Evolutionary conservation across 2,888 invertebrate genomes (phyloP).

Genomic region (Bimastos eiseni): DNA sequence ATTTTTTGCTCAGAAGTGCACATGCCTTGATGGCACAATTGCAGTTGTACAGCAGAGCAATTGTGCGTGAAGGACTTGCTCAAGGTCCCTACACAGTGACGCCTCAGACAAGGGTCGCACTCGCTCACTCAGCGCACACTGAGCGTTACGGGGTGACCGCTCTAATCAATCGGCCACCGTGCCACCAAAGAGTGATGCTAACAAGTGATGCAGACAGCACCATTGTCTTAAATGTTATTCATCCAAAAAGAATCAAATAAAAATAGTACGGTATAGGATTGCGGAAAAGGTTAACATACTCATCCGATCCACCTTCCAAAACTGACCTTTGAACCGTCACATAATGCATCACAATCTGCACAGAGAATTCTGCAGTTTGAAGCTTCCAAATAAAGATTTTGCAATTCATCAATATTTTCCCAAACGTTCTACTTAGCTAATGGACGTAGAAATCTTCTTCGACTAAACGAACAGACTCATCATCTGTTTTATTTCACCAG

Average conservation of each 20-base stretch:
- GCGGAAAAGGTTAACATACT: not conserved
- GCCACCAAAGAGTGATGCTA: too few relatives aligned
- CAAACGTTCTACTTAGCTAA: not conserved
- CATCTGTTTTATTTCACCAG: not conserved
- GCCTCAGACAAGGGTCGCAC: too few relatives aligned
- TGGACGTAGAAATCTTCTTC: not conserved
- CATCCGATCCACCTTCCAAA: not conserved
- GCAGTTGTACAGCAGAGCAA: too few relatives aligned
- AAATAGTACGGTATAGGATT: not conserved
- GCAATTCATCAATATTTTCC: not conserved
- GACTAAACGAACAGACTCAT: not conserved
- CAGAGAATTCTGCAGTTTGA: not conserved
- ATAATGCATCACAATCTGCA: not conserved
- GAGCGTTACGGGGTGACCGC: too few relatives aligned
- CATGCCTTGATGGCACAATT: too few relatives aligned
- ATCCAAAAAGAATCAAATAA: not conserved
- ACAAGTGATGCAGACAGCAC: not conserved
- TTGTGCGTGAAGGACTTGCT: too few relatives aligned
- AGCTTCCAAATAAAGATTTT: not conserved
- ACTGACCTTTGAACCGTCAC: not conserved
- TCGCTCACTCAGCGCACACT: too few relatives aligned
- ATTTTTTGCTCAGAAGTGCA: too few relatives aligned
- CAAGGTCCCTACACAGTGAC: too few relatives aligned
- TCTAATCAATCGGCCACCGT: too few relatives aligned
- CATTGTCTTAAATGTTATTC: not conserved